Conservation (phyloP, 2,888 invertebrate genomes). For the Apotomis betuletana region DNA sequence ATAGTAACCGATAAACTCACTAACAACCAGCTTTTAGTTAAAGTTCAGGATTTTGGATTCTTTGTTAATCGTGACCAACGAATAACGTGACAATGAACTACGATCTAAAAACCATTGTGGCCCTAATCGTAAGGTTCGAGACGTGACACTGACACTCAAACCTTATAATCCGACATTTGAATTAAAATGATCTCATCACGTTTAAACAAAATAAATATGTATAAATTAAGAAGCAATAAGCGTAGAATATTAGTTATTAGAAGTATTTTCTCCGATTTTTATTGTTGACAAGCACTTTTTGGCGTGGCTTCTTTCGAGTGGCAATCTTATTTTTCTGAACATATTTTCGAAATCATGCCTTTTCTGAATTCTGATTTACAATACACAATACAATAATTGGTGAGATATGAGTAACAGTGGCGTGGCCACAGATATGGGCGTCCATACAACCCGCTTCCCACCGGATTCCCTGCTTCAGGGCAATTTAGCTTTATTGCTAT, state of each 20-base stretch:
- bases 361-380: no score
- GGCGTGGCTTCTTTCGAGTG: no score
- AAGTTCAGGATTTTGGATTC: not conserved
- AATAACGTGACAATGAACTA: not conserved
- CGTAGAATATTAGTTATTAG: not conserved
- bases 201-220: not conserved
- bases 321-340: no score
- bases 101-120: not conserved
- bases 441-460: no score
- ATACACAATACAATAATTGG: no score
- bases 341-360: no score
- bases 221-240: not conserved
- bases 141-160: constrained; percentile 5
- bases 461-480: no score
- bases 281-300: no score
- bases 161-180: not conserved
- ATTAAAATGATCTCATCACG: not conserved
- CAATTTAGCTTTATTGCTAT: no score
- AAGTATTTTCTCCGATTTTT: no score
- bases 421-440: no score
- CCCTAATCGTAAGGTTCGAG: constrained; percentile 3
- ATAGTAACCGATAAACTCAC: constrained; percentile 10
- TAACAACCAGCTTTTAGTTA: not conserved
- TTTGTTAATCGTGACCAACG: not conserved
- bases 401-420: no score